Conservation (phyloP, 2,113 vertebrate species). For the Coreoperca whiteheadi region DNA sequence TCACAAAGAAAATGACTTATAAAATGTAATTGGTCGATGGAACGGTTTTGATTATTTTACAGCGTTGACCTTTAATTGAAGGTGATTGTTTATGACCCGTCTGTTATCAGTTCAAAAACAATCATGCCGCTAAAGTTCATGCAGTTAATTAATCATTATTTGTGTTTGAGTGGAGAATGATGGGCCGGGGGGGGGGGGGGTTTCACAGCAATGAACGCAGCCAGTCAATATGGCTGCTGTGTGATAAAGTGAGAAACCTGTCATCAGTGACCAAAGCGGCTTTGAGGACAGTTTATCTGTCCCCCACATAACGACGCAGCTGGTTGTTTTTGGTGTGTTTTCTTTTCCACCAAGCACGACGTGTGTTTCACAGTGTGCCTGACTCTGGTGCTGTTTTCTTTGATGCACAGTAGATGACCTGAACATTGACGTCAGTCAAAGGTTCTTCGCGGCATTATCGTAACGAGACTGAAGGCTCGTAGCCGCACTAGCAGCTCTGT, state of each 20-base stretch:
- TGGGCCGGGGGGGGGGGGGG: not conserved
- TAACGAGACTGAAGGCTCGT: not conserved
- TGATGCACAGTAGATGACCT: not conserved
- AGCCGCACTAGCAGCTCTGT: no score
- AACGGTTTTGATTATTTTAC: slow-evolving; percentile 45
- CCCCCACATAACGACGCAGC: not conserved
- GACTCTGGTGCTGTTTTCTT: not conserved
- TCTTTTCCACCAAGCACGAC: not conserved
- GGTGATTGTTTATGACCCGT: slow-evolving; percentile 53
- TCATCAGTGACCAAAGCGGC: not conserved
- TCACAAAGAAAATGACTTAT: slow-evolving; percentile 24
- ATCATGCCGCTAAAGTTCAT: slow-evolving; percentile 60
- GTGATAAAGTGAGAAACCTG: not conserved
- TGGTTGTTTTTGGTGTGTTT: no score
- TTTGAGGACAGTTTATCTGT: not conserved
- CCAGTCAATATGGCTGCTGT: not conserved
- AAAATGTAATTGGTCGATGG: slow-evolving; percentile 31
- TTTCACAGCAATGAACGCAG: not conserved
- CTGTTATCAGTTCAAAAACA: slow-evolving; percentile 48
- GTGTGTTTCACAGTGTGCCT: not conserved
- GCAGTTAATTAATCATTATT: slow-evolving; percentile 54
- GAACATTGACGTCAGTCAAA: not conserved
- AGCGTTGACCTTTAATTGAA: slow-evolving; percentile 63
- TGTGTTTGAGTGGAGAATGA: slow-evolving; percentile 20
- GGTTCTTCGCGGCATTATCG: not conserved